Conservation (phyloP, 2,113 vertebrate species). For the Piaya cayana region DNA sequence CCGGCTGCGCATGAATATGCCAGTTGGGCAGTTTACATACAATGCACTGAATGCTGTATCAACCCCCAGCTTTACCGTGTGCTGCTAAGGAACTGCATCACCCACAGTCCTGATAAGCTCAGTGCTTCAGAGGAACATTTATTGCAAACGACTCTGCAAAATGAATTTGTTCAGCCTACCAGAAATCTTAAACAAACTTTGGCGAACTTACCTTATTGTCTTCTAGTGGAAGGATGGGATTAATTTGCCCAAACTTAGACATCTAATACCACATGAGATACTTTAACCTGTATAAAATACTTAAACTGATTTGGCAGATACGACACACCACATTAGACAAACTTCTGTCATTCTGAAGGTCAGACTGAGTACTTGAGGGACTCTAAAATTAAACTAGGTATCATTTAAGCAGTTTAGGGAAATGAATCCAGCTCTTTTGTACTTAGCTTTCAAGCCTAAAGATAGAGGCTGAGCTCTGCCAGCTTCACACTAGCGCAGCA, state of each 20-base stretch:
- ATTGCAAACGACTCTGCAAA: not conserved
- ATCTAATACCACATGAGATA: not conserved
- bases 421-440: not conserved
- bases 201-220: not conserved
- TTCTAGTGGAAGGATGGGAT: not conserved
- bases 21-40: not conserved
- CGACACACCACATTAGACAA: not conserved
- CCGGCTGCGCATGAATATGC: not conserved
- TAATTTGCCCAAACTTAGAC: not conserved
- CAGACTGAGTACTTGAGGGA: not conserved
- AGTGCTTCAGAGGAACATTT: not conserved
- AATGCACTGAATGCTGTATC: not conserved
- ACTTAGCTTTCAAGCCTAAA: not conserved
- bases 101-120: not conserved
- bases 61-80: not conserved
- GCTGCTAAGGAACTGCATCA: not conserved
- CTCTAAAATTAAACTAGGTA: not conserved
- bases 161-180: not conserved
- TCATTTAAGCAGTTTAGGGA: not conserved
- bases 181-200: not conserved
- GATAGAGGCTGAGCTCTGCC: fast-evolving
- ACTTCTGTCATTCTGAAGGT: not conserved
- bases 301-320: not conserved
- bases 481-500: not conserved
- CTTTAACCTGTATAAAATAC: not conserved